These are phyloP conservation scores for Sminthurides bifidus DNA, from an alignment of 1,140 invertebrate genomes.

Conservation along the genomic window DNA sequence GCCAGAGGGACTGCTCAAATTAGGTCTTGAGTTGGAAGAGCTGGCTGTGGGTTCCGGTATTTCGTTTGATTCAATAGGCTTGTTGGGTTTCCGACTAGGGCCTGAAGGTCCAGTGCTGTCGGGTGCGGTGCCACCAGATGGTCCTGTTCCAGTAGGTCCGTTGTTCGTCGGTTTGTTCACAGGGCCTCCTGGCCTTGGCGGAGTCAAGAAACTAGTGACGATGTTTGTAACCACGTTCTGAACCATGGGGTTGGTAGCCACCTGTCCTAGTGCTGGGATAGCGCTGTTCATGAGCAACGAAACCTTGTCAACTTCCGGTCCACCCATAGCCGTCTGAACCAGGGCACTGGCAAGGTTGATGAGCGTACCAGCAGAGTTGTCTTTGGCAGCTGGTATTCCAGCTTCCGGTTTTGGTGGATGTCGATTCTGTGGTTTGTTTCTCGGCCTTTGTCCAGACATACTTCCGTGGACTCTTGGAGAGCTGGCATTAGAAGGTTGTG, in stretches of 20 bases:
- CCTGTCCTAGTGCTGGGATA: slow-evolving; percentile 26
- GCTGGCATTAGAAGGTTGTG: no score
- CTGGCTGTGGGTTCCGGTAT: slow-evolving; percentile 4
- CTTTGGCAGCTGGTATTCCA: slow-evolving; percentile 1
- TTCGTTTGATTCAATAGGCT: slow-evolving; percentile 18
- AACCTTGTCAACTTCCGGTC: slow-evolving; percentile 21
- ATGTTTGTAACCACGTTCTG: slow-evolving; percentile 25
- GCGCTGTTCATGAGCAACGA: slow-evolving; percentile 26
- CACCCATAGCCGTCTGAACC: slow-evolving; percentile 19
- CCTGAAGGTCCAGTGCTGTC: not conserved
- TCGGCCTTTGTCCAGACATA: no score
- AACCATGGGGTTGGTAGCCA: slow-evolving; percentile 28
- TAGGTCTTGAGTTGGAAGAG: not conserved
- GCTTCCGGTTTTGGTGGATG: no score
- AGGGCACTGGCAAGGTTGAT: slow-evolving; percentile 26
- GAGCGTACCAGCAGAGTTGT: slow-evolving; percentile 14
- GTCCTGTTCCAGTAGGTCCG: not conserved
- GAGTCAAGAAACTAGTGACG: slow-evolving; percentile 28
- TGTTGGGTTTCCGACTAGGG: not conserved
- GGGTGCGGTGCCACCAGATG: not conserved
- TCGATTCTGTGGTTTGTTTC: not conserved
- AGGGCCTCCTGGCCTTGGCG: slow-evolving; percentile 11
- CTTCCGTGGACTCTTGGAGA: no score
- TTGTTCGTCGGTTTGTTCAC: no score
- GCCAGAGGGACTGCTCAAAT: no score